Conservation (phyloP, 35 echinoderm and acorn worm species). For the Patiria miniata region DNA sequence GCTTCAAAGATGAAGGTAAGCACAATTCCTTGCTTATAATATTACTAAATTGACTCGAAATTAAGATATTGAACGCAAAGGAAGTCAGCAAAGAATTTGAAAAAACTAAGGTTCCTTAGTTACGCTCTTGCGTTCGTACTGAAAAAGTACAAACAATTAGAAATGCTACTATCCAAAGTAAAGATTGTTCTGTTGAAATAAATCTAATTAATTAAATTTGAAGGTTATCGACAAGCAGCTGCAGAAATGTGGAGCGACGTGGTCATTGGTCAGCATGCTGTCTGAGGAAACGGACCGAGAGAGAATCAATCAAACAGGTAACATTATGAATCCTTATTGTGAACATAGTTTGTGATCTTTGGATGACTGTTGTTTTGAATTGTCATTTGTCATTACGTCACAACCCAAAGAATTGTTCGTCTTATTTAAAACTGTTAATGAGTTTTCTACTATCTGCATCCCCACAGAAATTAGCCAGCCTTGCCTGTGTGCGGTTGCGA, state of each 20-base stretch:
- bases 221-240: slow-evolving; percentile 57
- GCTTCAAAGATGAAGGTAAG: slow-evolving; percentile 54
- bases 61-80: too few species aligned
- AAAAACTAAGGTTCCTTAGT: too few species aligned
- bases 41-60: too few species aligned
- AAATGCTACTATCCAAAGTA: too few species aligned
- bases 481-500: slow-evolving; percentile 38
- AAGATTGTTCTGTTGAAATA: neutral
- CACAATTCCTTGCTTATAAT: too few species aligned
- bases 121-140: too few species aligned
- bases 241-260: slow-evolving; percentile 52
- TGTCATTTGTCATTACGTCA: neutral
- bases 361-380: neutral
- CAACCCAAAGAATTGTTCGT: neutral
- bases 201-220: neutral
- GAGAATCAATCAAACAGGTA: slow-evolving; percentile 60
- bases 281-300: slow-evolving; percentile 45
- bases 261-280: slow-evolving; percentile 55
- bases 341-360: too few species aligned
- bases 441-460: neutral
- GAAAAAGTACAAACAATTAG: neutral
- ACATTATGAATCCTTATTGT: too few species aligned
- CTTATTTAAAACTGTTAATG: slow-evolving; percentile 40
- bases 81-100: too few species aligned
- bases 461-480: slow-evolving; percentile 61